Base-by-base conservation (phyloP, 2,797 vertebrate species). In the Rhabdophis nuchalis region DNA sequence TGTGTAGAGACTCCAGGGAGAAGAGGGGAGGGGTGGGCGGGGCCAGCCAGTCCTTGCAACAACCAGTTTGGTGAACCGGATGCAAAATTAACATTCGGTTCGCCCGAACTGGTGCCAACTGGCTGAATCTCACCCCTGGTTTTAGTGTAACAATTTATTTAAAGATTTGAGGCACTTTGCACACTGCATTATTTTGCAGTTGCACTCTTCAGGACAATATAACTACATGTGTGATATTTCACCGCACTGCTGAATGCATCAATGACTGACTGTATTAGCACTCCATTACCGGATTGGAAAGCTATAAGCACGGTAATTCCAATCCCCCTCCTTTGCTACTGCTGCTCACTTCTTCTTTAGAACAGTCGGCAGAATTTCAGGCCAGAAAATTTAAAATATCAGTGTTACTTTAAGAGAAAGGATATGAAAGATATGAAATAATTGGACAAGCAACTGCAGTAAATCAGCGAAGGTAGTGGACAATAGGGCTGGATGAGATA, bases 241-340 rank as follows among this genome's bases (percentile, higher is more conserved):
- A 2, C 64, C 91, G 92, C 92, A 53, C 90, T 82, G 86, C 4
- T 14, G 89, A 93, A 88, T 87, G 27, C 1, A 56, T 25, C 9
- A 25, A 27, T 82, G 20, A n/a, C 9, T 91, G 23, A 56, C 90
- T 54, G 92, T 0, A 20, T 77, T 72, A 91, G 29, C n/a, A 13
- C 18, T 91, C 13, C 0, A 0, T 46, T 92, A 5, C 12, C 23
- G 87, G 46, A 32, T 88, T 64, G 86, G 57, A 91, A 93, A 18
- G 2, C n/a, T 53, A 9, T 85, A 72, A 90, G 54, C 91, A 88
- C 1, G 64, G 53, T 0, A 27, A 61, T 89, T 95, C 54, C 53
- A 94, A 36, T n/a, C 90, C 89, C 77, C 1, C 0, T 92, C 93
- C 89, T 14, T 85, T 88, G 92, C 29, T 14, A 87, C 93, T 93